Conservation (phyloP, 2,797 vertebrate genomes). For the Antennarius maculatus region DNA sequence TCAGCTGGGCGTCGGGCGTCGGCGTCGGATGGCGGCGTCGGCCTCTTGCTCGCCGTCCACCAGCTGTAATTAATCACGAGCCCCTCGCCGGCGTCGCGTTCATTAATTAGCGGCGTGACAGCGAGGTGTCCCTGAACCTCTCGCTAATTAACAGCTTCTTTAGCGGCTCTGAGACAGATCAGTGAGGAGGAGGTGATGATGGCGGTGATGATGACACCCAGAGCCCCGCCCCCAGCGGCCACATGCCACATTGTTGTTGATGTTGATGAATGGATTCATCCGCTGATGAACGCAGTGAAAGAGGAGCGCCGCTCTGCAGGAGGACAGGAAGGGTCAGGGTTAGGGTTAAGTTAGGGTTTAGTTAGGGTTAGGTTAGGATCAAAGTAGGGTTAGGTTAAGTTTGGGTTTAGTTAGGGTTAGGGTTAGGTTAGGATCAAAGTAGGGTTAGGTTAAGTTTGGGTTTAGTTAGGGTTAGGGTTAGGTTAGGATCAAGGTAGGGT, state of each 20-base stretch:
- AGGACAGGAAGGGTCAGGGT: background rate
- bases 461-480: no score
- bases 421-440: no score
- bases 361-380: no score
- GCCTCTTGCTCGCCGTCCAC: background rate
- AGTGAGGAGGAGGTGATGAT: background rate
- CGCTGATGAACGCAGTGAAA: conserved; percentile 70
- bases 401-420: no score
- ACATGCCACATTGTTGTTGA: conserved; percentile 48
- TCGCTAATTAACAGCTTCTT: conserved; percentile 63
- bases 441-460: no score
- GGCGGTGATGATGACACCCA: conserved; percentile 42
- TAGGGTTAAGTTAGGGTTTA: no score
- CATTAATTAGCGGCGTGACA: conserved; percentile 66
- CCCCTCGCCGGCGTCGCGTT: conserved; percentile 48
- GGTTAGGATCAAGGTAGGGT: no score
- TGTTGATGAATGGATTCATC: conserved; percentile 44
- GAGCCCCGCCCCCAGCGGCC: conserved; percentile 23
- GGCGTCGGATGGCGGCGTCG: background rate
- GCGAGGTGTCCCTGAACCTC: conserved; percentile 37
- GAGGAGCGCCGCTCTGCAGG: background rate
- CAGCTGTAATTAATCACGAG: conserved; percentile 71
- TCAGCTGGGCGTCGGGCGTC: conserved; percentile 11
- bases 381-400: no score
- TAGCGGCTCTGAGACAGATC: conserved; percentile 15